Conservation (phyloP, 2,888 invertebrate genomes). For the Acrobeloides nanus region DNA sequence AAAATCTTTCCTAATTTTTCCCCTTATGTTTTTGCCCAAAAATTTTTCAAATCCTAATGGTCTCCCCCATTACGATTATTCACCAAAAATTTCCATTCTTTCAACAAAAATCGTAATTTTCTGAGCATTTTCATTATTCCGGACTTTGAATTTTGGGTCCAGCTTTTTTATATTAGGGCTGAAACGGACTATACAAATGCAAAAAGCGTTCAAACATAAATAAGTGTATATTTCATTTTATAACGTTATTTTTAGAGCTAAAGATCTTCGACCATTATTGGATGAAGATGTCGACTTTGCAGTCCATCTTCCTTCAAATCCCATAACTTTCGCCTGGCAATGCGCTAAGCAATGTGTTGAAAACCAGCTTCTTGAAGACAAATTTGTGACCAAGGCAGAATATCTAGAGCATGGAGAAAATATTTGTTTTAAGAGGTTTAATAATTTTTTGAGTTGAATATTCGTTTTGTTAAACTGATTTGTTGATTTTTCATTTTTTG, state of each 20-base stretch:
- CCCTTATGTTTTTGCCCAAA: too few relatives aligned
- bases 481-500: too few relatives aligned
- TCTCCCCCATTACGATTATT: too few relatives aligned
- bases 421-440: constrained; percentile 13
- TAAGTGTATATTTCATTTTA: background rate
- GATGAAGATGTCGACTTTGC: constrained; percentile 18
- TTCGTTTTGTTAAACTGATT: too few relatives aligned
- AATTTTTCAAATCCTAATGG: too few relatives aligned
- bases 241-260: constrained; percentile 16
- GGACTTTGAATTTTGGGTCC: too few relatives aligned
- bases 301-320: constrained; percentile 15
- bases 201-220: background rate
- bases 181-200: background rate
- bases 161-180: too few relatives aligned
- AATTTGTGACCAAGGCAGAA: constrained; percentile 30
- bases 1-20: too few relatives aligned
- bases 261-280: constrained; percentile 15
- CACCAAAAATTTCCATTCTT: too few relatives aligned
- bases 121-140: too few relatives aligned
- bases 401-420: constrained; percentile 35
- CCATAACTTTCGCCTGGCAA: constrained; percentile 36
- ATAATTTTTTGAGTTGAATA: constrained; percentile 1
- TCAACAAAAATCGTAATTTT: too few relatives aligned
- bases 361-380: constrained; percentile 9
- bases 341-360: constrained; percentile 19